These are phyloP conservation scores for Latrodectus elegans DNA, from an alignment of 2,888 invertebrate genomes.

Conservation along the genomic window DNA sequence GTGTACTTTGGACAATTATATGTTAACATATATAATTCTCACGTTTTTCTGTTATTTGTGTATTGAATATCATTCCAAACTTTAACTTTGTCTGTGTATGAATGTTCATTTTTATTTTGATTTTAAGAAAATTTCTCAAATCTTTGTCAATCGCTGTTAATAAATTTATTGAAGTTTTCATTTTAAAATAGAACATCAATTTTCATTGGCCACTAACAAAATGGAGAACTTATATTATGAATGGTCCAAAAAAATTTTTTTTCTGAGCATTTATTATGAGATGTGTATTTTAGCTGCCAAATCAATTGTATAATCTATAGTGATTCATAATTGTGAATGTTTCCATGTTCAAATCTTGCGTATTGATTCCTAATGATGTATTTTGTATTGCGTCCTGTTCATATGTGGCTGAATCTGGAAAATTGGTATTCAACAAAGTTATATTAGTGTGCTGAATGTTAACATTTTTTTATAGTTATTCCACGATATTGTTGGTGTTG, in stretches of 20 bases:
- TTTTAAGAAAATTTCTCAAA: neutral
- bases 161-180: neutral
- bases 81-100: constrained; percentile 29
- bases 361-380: neutral
- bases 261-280: neutral
- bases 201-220: constrained; percentile 4
- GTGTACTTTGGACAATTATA: constrained; percentile 47
- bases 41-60: constrained; percentile 47
- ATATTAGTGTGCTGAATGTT: constrained; percentile 7
- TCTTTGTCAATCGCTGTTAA: neutral
- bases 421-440: constrained; percentile 8
- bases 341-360: neutral
- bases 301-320: neutral
- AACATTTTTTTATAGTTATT: constrained; percentile 9
- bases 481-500: constrained; percentile 18
- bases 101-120: constrained; percentile 43
- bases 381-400: neutral
- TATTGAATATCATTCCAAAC: constrained; percentile 50
- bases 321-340: neutral
- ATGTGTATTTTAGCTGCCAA: constrained; percentile 36
- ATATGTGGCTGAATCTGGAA: neutral
- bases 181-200: constrained; percentile 2
- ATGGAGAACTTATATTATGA: constrained; percentile 1
- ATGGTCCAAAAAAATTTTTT: constrained; percentile 12
- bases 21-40: constrained; percentile 14